Base-by-base conservation (phyloP, 2,888 invertebrate species). In the Ornithoptera priamus region DNA sequence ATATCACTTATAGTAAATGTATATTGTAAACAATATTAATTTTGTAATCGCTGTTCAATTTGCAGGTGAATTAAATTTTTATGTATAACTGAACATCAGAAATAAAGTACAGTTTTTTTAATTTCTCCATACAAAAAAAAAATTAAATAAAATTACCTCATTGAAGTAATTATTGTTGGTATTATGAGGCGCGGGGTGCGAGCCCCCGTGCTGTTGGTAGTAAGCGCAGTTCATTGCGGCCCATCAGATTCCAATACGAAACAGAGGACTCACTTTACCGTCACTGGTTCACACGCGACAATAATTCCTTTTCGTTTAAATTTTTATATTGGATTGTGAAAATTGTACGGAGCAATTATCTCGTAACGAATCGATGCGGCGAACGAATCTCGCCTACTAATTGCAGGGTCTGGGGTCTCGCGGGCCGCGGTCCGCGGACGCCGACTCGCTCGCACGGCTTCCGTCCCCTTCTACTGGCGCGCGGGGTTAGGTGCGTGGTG, bases 311-410 rank as follows among this genome's bases (percentile, higher is more conserved):
- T 46, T 15, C 15, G 12, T 46, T 46, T 46, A 12, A 1, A 46
- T 46, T 46, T 46, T 46, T 46, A 12, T 46, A 76, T 74, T 73
- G 77, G 57, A 56, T 79, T 78, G 79, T 80, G 81, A 85, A 88
- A 89, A 85, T 85, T 81, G 79, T 77, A 80, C 85, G 85, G 88
- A 87, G 86, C 89, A 90, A 90, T 91, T 92, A 91, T 87, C 86
- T 84, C 85, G 89, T 90, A 86, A 92, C 92, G 92, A 91, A 91
- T 90, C 88, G 92, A 91, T 92, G 90, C 90, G 87, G 84, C 92
- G 91, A 86, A 87, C 88, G 92, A 89, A 92, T 90, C 91, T 92
- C 87, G 89, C 85, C 88, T 88, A 92, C 92, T 92, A 92, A 92
- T 92, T 92, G 92, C 84, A 88, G 92, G 92, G 89, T 92, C 86